These are phyloP conservation scores for Cloeon dipterum DNA, from an alignment of 2,888 invertebrate species.

Conservation along the genomic window DNA sequence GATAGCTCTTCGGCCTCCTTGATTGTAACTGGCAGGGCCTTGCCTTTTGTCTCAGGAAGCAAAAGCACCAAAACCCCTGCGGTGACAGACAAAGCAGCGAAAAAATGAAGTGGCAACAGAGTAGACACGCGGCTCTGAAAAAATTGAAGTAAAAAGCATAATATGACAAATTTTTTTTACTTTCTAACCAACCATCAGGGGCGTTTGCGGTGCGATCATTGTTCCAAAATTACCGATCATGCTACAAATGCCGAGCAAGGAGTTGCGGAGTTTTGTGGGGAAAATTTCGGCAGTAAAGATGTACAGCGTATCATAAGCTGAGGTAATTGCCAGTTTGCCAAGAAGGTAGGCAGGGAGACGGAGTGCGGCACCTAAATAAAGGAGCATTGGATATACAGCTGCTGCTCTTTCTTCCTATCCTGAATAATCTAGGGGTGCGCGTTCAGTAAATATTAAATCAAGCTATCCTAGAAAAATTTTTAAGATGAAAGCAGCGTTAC, in stretches of 20 bases:
- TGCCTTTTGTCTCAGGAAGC: slow-evolving; percentile 45
- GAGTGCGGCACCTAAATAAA: no score
- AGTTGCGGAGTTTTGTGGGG: slow-evolving; percentile 39
- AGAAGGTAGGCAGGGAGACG: slow-evolving; percentile 30
- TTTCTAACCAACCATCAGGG: slow-evolving; percentile 35
- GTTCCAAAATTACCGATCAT: slow-evolving; percentile 45
- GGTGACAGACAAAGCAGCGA: slow-evolving; percentile 32
- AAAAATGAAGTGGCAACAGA: slow-evolving; percentile 35
- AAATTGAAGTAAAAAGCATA: no score
- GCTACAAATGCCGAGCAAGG: slow-evolving; percentile 39
- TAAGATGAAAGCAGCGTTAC: no score
- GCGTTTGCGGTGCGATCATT: slow-evolving; percentile 44
- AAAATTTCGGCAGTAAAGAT: slow-evolving; percentile 47
- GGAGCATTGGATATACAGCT: no score
- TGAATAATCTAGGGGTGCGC: no score
- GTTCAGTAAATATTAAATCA: no score
- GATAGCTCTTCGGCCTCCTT: slow-evolving; percentile 40
- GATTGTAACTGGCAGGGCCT: slow-evolving; percentile 38
- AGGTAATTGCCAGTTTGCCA: slow-evolving; percentile 39
- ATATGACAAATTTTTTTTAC: no score
- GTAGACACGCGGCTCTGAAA: slow-evolving; percentile 14
- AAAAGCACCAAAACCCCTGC: slow-evolving; percentile 35
- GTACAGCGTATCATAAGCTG: slow-evolving; percentile 40
- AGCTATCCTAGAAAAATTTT: no score
- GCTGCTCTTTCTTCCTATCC: no score